Evolutionary conservation across 1,140 invertebrate genomes (phyloP).

Genomic region (Atta texana): DNA sequence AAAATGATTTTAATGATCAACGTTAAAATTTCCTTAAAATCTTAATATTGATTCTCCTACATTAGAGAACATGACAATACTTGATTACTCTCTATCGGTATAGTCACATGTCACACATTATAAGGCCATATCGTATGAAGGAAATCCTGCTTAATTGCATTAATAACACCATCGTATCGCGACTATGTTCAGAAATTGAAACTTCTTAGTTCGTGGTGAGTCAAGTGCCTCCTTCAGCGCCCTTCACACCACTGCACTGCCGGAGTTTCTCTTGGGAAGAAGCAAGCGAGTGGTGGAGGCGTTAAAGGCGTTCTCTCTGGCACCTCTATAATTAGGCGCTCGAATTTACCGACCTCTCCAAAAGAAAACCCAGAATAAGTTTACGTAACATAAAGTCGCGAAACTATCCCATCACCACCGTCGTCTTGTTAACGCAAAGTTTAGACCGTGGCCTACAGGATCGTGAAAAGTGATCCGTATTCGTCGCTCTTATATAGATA

Average conservation of each 20-base stretch:
- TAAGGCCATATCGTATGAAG: slow-evolving; percentile 56
- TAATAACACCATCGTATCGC: slow-evolving; percentile 58
- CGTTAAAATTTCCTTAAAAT: not conserved
- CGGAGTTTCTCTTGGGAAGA: slow-evolving; percentile 58
- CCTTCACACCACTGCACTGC: slow-evolving; percentile 42
- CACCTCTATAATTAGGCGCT: slow-evolving; percentile 62
- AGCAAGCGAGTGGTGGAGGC: slow-evolving; percentile 47
- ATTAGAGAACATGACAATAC: slow-evolving; percentile 3
- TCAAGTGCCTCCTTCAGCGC: slow-evolving; percentile 50
- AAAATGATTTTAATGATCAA: not conserved
- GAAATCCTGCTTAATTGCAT: slow-evolving; percentile 62
- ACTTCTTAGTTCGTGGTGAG: slow-evolving; percentile 64
- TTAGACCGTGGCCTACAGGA: slow-evolving; percentile 22
- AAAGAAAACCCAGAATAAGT: slow-evolving; percentile 61
- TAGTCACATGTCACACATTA: slow-evolving; percentile 21
- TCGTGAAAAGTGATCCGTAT: slow-evolving; percentile 44
- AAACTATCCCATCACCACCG: slow-evolving; percentile 55
- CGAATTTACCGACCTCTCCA: slow-evolving; percentile 53
- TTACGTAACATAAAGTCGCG: slow-evolving; percentile 60
- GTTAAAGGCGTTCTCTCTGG: slow-evolving; percentile 60
- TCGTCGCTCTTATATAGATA: slow-evolving; percentile 22
- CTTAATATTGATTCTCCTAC: slow-evolving; percentile 1
- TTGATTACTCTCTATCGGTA: slow-evolving; percentile 35
- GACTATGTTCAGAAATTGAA: slow-evolving; percentile 68
- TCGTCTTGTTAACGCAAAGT: slow-evolving; percentile 60